Evolutionary conservation across 2,888 invertebrate species (phyloP).

Genomic region (Hyles lineata): DNA sequence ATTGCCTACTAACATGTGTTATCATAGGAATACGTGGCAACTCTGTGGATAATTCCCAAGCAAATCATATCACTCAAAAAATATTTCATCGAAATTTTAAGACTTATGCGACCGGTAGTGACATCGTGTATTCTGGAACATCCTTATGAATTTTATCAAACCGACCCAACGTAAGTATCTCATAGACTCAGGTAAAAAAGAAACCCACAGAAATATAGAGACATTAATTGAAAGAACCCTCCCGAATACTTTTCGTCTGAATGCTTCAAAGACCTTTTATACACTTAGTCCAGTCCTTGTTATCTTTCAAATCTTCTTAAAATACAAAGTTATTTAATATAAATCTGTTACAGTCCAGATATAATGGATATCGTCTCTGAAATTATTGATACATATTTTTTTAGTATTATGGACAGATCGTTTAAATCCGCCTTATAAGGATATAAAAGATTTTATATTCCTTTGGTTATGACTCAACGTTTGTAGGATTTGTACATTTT

Average conservation of each 20-base stretch:
- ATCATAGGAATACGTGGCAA: too few species aligned
- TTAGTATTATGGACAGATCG: background rate
- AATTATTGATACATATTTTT: constrained; percentile 15
- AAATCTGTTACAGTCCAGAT: constrained; percentile 22
- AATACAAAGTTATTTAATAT: constrained; percentile 12
- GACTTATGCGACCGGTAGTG: too few species aligned
- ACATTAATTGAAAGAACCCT: background rate
- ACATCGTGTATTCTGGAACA: too few species aligned
- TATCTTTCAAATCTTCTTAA: constrained; percentile 9
- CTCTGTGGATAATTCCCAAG: too few species aligned
- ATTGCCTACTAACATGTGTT: too few species aligned
- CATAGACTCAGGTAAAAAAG: too few species aligned
- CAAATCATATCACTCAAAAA: too few species aligned
- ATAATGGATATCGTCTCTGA: constrained; percentile 10
- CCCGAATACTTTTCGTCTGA: background rate
- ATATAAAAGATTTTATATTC: background rate
- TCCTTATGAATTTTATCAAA: too few species aligned
- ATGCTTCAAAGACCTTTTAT: background rate
- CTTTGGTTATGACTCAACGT: background rate
- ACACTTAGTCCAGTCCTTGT: background rate
- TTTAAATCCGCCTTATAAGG: background rate
- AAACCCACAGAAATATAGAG: too few species aligned
- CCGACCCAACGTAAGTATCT: too few species aligned
- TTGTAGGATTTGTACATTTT: too few species aligned
- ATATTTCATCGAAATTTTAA: too few species aligned